These are phyloP conservation scores for Oreochromis tanganicae DNA, from an alignment of 2,113 vertebrate genomes.

Conservation along the genomic window DNA sequence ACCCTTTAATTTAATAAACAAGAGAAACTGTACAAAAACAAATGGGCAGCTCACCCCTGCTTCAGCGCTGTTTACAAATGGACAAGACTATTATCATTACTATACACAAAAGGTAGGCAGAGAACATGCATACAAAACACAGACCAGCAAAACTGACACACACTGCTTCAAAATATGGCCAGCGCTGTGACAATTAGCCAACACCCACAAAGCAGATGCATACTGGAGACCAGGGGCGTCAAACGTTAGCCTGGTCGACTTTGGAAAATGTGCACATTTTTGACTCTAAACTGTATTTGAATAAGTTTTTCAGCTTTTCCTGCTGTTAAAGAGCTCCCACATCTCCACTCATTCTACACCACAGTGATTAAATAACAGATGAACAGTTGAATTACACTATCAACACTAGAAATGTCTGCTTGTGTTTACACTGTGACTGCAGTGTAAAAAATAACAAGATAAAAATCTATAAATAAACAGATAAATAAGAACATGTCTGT, in stretches of 20 bases:
- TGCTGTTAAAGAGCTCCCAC: background rate
- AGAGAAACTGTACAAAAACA: background rate
- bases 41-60: background rate
- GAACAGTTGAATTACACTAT: background rate
- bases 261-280: background rate
- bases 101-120: background rate
- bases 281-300: background rate
- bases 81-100: background rate
- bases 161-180: background rate
- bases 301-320: background rate
- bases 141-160: background rate
- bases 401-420: background rate
- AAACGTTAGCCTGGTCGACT: background rate
- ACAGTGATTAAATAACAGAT: accelerated
- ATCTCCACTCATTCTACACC: background rate
- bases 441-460: background rate
- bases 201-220: background rate
- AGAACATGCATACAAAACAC: background rate
- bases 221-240: background rate
- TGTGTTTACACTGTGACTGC: background rate
- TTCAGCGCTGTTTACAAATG: background rate
- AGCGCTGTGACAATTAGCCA: background rate
- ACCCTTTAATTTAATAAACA: background rate
- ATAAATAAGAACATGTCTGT: background rate
- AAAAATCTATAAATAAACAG: background rate